Percentiles rank a stretch among this genome's conserved stretches.
Evolutionary conservation across 1,140 invertebrate genomes (phyloP).

Genomic region (Drosophila parabipectinata): DNA sequence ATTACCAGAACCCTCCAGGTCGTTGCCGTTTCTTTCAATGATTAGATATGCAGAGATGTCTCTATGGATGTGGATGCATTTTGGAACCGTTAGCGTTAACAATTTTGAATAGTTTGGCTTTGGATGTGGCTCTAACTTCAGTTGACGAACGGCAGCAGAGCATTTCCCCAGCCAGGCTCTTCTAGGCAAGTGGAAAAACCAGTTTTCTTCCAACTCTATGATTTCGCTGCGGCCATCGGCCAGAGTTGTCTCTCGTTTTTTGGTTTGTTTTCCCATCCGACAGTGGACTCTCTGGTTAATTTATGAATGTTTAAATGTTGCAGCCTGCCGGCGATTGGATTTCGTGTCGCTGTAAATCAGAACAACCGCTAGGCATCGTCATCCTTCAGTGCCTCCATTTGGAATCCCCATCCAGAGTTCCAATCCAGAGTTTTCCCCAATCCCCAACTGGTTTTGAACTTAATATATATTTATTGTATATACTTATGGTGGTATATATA

Average conservation of each 20-base stretch:
- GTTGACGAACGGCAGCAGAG: constrained; percentile 56
- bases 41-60: constrained; percentile 42
- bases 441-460: constrained; percentile 64
- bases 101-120: constrained; percentile 63
- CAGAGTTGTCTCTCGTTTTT: constrained; percentile 27
- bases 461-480: constrained; percentile 77
- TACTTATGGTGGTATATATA: constrained; percentile 30
- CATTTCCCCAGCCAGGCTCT: constrained; percentile 14
- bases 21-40: constrained; percentile 1
- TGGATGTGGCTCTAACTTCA: constrained; percentile 42
- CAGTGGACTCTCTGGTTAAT: constrained; percentile 49
- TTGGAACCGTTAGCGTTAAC: constrained; percentile 71
- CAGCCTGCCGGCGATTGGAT: constrained; percentile 57
- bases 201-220: constrained; percentile 58
- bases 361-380: constrained; percentile 69
- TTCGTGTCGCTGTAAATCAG: constrained; percentile 75
- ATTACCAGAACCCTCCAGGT: constrained; percentile 35
- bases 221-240: constrained; percentile 59
- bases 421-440: constrained; percentile 9
- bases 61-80: constrained; percentile 64
- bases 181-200: constrained; percentile 46
- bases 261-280: neutral
- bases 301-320: constrained; percentile 79
- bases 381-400: constrained; percentile 4
- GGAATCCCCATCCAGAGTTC: constrained; percentile 5